Evolutionary conservation across 2,113 vertebrate species (phyloP).

Genomic region (Hippoglossus stenolepis): DNA sequence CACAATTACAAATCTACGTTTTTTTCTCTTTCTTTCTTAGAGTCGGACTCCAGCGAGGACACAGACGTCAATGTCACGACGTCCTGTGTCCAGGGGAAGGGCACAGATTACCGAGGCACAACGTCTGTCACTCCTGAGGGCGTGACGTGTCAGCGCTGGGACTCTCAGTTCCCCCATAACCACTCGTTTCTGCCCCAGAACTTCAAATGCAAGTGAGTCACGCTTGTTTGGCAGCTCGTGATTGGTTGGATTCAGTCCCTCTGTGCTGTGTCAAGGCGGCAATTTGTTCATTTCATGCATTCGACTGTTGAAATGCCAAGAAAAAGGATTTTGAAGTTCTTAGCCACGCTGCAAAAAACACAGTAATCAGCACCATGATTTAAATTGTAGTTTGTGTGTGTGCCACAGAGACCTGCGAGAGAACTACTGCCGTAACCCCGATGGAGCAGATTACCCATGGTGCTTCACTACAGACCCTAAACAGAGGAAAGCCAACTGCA

Average conservation of each 20-base stretch:
- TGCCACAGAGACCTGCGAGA: slow-evolving; percentile 90
- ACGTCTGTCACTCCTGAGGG: slow-evolving; percentile 90
- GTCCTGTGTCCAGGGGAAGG: slow-evolving; percentile 87
- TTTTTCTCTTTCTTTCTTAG: slow-evolving; percentile 30
- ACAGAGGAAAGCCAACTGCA: slow-evolving; percentile 92
- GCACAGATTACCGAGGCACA: slow-evolving; percentile 88
- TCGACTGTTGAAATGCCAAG: slow-evolving; percentile 22
- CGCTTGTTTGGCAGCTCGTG: not conserved
- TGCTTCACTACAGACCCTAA: slow-evolving; percentile 96
- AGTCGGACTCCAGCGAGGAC: slow-evolving; percentile 66
- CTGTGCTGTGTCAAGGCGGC: no score
- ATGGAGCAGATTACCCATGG: slow-evolving; percentile 95
- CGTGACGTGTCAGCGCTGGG: slow-evolving; percentile 93
- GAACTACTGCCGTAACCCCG: slow-evolving; percentile 96
- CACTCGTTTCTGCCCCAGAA: slow-evolving; percentile 92
- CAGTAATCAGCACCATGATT: slow-evolving; percentile 51
- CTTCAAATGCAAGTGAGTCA: slow-evolving; percentile 98
- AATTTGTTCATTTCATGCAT: slow-evolving; percentile 18
- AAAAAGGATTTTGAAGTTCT: not conserved
- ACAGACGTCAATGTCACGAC: slow-evolving; percentile 76
- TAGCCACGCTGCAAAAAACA: not conserved
- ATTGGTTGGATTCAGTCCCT: not conserved
- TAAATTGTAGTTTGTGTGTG: slow-evolving; percentile 61
- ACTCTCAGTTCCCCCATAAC: slow-evolving; percentile 92
- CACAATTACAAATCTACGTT: slow-evolving; percentile 1